Base-by-base conservation (phyloP, 2,888 invertebrate species). In the Phengaris alcon region DNA sequence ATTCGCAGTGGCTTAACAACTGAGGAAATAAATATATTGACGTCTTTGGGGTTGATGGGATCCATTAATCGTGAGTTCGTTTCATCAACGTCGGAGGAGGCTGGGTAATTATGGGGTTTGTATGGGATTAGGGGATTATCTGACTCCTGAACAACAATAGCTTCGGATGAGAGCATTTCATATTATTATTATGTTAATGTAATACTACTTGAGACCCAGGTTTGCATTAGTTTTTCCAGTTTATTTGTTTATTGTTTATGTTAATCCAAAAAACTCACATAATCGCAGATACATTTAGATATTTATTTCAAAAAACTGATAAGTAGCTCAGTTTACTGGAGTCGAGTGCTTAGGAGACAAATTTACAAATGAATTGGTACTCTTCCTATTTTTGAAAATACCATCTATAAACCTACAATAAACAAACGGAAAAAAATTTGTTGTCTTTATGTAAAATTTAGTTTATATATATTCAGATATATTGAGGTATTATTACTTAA, bases 121-220 rank as follows among this genome's bases (percentile, higher is more conserved):
- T 72, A 52, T 72, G 72, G 72, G 72, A 72, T 72, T 72, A 72
- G 9, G 72, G 9, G 72, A 51, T 72, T 54, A 72, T 46, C 69
- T 64, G 64, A 64, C 64, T 64, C 64, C 64, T 64, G 35, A 44
- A n/a, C 69, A 46, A 69, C 69, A 69, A 69, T 69, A 48, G 69
- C 48, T 48, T 5, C 44, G 46, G 12, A 68, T 44, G 44, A 68
- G 68, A 15, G 5, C 7, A 22, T 8, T n/a, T 69, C 68, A 48
- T 48, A 69, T 7, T 15, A 2, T 59, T 15, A 46, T 48, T 48
- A 48, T 69, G 48, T 48, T 69, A 48, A 69, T 69, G 64, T 64
- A 59, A 59, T 57, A 15, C n/a, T 6, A 22, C 64, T 35, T 22
- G 6, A 64, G 35, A 13, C 7, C 8, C 7, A 48, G 48, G 35